A percentile compares a stretch with the other conserved stretches of the same genome.
Evolutionary conservation across 2,113 vertebrate species (phyloP).

Genomic region (Malurus elegans): DNA sequence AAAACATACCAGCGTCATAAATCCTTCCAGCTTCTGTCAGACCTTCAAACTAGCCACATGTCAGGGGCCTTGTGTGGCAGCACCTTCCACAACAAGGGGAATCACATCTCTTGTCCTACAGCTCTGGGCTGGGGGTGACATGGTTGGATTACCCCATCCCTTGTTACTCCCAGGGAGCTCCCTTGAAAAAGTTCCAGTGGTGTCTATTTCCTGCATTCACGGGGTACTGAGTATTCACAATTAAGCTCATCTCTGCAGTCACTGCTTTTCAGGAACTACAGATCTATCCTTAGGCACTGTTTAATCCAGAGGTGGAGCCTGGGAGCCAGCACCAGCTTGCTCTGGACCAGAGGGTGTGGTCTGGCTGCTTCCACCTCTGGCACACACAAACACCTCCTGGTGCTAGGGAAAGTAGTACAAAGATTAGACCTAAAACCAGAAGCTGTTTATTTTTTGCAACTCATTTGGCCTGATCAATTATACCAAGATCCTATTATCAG

Average conservation of each 20-base stretch:
- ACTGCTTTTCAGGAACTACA: background rate
- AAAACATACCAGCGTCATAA: background rate
- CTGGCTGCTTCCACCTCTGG: background rate
- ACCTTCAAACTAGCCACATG: background rate
- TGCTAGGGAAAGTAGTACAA: background rate
- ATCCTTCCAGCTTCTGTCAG: background rate
- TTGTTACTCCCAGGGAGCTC: background rate
- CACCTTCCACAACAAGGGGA: background rate
- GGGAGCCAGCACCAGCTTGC: background rate
- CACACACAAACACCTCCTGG: background rate
- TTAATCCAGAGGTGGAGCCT: background rate
- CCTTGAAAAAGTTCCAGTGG: background rate
- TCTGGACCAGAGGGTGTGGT: background rate
- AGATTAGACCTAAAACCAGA: background rate
- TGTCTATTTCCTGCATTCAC: accelerated
- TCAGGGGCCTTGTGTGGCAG: background rate
- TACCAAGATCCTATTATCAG: background rate
- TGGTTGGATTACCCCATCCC: background rate
- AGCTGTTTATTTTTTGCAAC: background rate
- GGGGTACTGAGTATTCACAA: background rate
- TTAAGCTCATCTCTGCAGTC: background rate
- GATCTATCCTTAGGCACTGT: background rate
- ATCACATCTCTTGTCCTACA: background rate
- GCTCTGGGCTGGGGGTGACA: background rate
- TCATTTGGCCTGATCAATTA: background rate